A percentile compares a stretch with the other conserved stretches of the same genome.
phyloP scores from a whole-genome alignment of 2,888 invertebrate species.

The Callyntrura sp. region DNA sequence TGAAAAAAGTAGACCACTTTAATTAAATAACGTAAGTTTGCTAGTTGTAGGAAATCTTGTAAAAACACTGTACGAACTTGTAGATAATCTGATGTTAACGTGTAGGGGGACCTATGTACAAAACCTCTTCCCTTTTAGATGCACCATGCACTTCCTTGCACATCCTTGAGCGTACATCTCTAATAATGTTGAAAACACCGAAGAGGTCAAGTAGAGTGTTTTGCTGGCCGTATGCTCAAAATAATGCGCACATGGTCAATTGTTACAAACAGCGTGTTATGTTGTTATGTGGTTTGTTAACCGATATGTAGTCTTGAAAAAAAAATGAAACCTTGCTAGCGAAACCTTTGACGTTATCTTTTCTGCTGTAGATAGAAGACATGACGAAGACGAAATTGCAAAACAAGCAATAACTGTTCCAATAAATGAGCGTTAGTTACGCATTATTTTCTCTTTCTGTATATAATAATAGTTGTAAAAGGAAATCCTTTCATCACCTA shows the following conservation, averaged over 20 bases:
- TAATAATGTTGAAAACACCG: not conserved
- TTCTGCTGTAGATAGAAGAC: not conserved
- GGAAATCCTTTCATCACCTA: slow-evolving; percentile 42
- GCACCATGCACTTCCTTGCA: slow-evolving; percentile 10
- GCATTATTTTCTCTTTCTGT: not conserved
- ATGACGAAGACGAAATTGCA: slow-evolving; percentile 26
- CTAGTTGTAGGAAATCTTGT: too few relatives aligned
- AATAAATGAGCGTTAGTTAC: slow-evolving; percentile 29
- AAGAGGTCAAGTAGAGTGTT: not conserved
- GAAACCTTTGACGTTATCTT: not conserved
- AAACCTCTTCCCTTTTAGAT: not conserved
- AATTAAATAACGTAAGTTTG: too few relatives aligned
- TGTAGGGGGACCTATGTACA: too few relatives aligned
- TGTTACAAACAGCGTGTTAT: too few relatives aligned
- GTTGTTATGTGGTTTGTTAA: too few relatives aligned
- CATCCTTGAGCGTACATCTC: not conserved
- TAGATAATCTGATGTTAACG: too few relatives aligned
- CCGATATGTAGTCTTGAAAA: not conserved
- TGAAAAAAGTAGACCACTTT: too few relatives aligned
- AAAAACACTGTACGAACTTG: too few relatives aligned
- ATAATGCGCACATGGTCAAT: not conserved
- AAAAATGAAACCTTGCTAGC: not conserved
- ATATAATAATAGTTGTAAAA: slow-evolving; percentile 7
- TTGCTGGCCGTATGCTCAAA: not conserved
- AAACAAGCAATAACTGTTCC: slow-evolving; percentile 52